Percentiles rank a stretch among this genome's conserved stretches.
phyloP scores from a whole-genome alignment of 2,888 invertebrate genomes.

The Digitonthophagus gazella region DNA sequence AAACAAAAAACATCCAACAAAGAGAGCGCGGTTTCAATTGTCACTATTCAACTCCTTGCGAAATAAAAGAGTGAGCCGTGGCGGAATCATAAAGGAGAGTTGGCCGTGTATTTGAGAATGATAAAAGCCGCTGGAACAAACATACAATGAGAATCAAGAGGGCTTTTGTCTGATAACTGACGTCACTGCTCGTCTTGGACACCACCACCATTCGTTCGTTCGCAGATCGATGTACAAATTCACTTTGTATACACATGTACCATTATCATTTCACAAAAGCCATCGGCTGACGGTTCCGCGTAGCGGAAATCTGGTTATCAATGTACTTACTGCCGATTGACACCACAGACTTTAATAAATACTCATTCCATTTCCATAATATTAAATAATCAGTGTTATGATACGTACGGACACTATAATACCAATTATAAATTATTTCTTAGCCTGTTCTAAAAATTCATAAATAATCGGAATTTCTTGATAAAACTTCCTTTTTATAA shows the following conservation, averaged over 20 bases:
- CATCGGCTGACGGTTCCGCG: no score
- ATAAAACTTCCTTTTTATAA: no score
- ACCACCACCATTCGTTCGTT: constrained; percentile 36
- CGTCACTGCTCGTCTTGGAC: constrained; percentile 43
- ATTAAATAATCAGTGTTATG: no score
- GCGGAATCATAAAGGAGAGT: constrained; percentile 45
- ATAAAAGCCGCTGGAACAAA: constrained; percentile 49
- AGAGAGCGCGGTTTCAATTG: constrained; percentile 48
- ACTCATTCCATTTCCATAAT: no score
- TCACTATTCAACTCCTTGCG: constrained; percentile 48
- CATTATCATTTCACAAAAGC: background rate
- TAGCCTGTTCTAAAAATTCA: no score
- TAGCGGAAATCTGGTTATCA: no score
- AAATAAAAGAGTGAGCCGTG: constrained; percentile 45
- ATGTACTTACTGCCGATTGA: no score
- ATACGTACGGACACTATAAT: no score
- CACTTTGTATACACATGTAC: background rate
- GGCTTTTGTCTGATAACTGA: constrained; percentile 47
- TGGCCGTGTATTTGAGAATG: constrained; percentile 46
- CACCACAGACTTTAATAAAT: no score
- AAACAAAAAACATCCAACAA: constrained; percentile 49
- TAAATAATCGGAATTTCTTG: no score
- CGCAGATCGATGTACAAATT: background rate
- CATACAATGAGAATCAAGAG: constrained; percentile 48
- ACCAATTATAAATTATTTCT: no score